Percentiles rank a stretch among this genome's conserved stretches.
Evolutionary conservation across 2,888 invertebrate species (phyloP).

Genomic region (Platycheirus albimanus): DNA sequence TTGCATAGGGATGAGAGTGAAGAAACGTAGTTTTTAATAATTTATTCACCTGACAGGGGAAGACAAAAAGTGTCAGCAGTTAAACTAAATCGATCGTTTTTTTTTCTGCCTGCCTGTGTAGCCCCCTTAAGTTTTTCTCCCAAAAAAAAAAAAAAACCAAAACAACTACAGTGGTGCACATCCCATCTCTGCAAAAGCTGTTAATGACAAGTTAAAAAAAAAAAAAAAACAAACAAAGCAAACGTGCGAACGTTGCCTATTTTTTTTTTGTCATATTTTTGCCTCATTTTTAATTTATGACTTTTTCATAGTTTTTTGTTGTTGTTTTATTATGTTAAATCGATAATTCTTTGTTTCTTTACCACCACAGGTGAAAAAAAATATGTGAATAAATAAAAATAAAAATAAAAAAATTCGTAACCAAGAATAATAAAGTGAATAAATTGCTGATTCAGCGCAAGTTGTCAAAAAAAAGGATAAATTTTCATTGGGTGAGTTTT

Average conservation of each 20-base stretch:
- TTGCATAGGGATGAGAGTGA: slow-evolving; percentile 40
- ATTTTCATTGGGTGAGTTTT: slow-evolving; percentile 54
- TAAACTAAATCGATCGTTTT: slow-evolving; percentile 66
- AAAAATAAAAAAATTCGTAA: slow-evolving; percentile 13
- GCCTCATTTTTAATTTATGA: slow-evolving; percentile 17
- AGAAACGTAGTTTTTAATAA: slow-evolving; percentile 64
- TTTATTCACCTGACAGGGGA: slow-evolving; percentile 54
- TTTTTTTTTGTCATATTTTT: slow-evolving; percentile 1
- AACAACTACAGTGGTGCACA: slow-evolving; percentile 32
- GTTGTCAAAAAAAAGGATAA: slow-evolving; percentile 53
- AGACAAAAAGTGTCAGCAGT: slow-evolving; percentile 42
- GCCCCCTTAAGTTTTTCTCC: slow-evolving; percentile 9
- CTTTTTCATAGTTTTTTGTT: slow-evolving; percentile 28
- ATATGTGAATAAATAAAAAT: slow-evolving; percentile 46
- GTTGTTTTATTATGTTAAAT: slow-evolving; percentile 50
- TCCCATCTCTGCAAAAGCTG: slow-evolving; percentile 23
- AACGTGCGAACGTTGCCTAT: slow-evolving; percentile 41
- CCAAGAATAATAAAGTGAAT: slow-evolving; percentile 28
- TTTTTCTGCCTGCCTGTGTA: slow-evolving; percentile 28
- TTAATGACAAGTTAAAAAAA: slow-evolving; percentile 34
- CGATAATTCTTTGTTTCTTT: slow-evolving; percentile 54
- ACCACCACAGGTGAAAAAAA: slow-evolving; percentile 44
- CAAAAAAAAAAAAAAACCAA: slow-evolving; percentile 3
- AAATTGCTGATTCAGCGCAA: slow-evolving; percentile 38
- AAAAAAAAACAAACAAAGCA: slow-evolving; percentile 18